A percentile compares a stretch with the other conserved stretches of the same genome.
These are phyloP conservation scores for Atopsyche davidsoni DNA, from an alignment of 1,140 invertebrate species.

Conservation along the genomic window DNA sequence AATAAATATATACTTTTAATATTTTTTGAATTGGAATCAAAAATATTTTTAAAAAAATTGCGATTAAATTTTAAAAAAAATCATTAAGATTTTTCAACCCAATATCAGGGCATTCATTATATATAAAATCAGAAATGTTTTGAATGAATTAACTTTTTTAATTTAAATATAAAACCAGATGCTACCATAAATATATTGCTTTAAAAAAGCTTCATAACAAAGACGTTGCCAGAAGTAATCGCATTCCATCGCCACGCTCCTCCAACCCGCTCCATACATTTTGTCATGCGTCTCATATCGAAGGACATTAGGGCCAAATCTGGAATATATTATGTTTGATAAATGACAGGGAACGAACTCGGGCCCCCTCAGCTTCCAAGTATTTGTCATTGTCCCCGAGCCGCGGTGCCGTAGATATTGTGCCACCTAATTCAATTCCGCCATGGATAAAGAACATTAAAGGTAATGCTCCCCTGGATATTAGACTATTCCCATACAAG, in stretches of 20 bases:
- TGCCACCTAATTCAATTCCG: slow-evolving; percentile 28
- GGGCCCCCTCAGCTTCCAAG: slow-evolving; percentile 5
- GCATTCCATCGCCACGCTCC: neutral
- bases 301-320: slow-evolving; percentile 26
- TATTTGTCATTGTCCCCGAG: slow-evolving; percentile 30
- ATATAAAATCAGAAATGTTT: neutral
- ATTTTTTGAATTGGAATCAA: no score
- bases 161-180: no score
- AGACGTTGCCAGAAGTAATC: neutral
- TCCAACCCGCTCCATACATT: neutral
- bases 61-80: neutral
- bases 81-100: neutral
- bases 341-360: slow-evolving; percentile 26
- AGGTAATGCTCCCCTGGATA: slow-evolving; percentile 16
- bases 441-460: slow-evolving; percentile 25
- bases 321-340: slow-evolving; percentile 32
- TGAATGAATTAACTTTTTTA: neutral
- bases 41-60: no score
- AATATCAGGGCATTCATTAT: neutral
- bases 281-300: slow-evolving; percentile 16
- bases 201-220: no score
- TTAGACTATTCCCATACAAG: neutral
- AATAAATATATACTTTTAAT: no score
- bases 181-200: no score
- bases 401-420: slow-evolving; percentile 17